Base-by-base conservation (phyloP, 2,113 vertebrate genomes). In the Passer domesticus region DNA sequence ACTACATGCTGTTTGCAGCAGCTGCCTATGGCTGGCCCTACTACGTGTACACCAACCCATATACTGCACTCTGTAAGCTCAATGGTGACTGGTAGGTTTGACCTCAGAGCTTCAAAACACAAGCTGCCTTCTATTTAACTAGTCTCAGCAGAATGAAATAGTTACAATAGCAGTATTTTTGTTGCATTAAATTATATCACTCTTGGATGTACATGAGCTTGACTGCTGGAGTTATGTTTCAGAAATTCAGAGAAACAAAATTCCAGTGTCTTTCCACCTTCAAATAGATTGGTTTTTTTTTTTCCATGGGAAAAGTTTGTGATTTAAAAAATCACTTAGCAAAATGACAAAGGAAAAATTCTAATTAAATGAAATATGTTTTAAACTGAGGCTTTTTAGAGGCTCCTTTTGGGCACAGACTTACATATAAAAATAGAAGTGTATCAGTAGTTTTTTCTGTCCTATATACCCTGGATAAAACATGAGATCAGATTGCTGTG, bases 21-120 rank as follows among this genome's bases (percentile, higher is more conserved):
- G 99, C 99, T 16, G 99, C 99, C 8, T 99, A 99, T 1, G 99
- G 99, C 16, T 99, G 99, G 99, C 99, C 99, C 0, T 94, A 99
- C 87, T 99, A 99, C 39, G 10, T 99, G 17, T 99, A 99, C 94
- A 98, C 98, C 59, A 99, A 99, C 96, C 99, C 98, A 0, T 92
- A 99, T 10, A 99, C 99, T 1, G 99, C 98, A 3, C 96, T 98
- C 33, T 99, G 99, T 98, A 99, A 97, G 78, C 98, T 99, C 49
- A 98, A 97, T 13, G 94, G 98, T 41, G 98, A 99, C 97, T 99
- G 99, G 99, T 99, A 97, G 89, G 99, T 98, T 52, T 15, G 13
- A 78, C 21, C 20, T 10, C 59, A 58, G 3, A 76, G 13, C 62
- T 33, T 67, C 47, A 85, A 82, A 78, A 12, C 41, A 28, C 5